Base-by-base conservation (phyloP, 2,113 vertebrate genomes). In the Aviceda subcristata region DNA sequence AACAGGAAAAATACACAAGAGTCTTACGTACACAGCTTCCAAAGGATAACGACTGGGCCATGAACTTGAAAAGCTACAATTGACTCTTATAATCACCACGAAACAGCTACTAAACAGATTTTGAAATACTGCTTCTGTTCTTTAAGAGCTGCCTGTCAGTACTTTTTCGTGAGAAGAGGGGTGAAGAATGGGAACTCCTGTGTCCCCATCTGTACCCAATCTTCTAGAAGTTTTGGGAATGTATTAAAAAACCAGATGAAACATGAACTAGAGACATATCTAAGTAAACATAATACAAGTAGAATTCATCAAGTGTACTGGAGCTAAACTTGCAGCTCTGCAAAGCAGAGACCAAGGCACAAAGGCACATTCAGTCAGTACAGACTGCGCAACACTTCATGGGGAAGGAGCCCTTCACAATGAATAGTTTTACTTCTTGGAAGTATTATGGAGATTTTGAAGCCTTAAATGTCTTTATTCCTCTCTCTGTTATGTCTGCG, bases 321-420 rank as follows among this genome's bases (percentile, higher is more conserved):
- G 92, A 93, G 60, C 57, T 92, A 94, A 89, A 92, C 77, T 95
- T 60, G 87, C 2, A 13, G 80, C 91, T 72, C 36, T 62, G 91
- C 53, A 89, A 86, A 91, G 84, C 80, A 81, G 92, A 95, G 86
- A 53, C 45, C 94, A 94, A 87, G 84, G 66, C 83, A 97, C 94
- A 95, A 96, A 82, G 91, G 83, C 94, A 94, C 83, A 94, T 96
- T 97, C 91, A 96, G 69, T 78, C 91, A 67, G 34, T 2, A 76
- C 69, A 72, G 92, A 89, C 69, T 95, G 95, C 17, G 69, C 83
- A 96, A 94, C 53, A 39, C 26, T 86, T 78, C n/a, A 79, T 48
- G 66, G 64, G 56, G 68, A 94, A 87, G 66, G 27, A 94, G 80
- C 66, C 91, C 53, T 84, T 85, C 73, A 72, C 73, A 96, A 94